Percentiles rank a stretch among this genome's conserved stretches.
These are phyloP conservation scores for Lathamus discolor DNA, from an alignment of 2,113 vertebrate genomes.

Conservation along the genomic window DNA sequence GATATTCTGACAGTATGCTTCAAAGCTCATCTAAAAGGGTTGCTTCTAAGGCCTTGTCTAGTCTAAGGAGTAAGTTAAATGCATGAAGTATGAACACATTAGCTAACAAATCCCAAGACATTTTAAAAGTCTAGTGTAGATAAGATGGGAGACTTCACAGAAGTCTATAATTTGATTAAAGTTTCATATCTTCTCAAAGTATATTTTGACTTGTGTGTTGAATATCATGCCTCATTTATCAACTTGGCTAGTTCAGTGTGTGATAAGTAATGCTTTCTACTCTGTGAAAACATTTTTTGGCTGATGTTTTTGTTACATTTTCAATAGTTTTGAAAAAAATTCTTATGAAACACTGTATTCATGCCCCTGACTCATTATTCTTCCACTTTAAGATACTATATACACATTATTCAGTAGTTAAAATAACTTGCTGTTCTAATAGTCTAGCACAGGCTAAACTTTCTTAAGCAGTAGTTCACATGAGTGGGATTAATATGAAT, in stretches of 20 bases:
- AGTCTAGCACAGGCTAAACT: neutral
- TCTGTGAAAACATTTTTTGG: neutral
- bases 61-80: neutral
- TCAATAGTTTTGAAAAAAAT: neutral
- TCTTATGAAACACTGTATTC: neutral
- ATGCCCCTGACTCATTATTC: neutral
- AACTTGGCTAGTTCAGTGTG: fast-evolving
- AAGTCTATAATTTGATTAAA: neutral
- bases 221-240: neutral
- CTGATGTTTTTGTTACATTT: neutral
- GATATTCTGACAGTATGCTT: neutral
- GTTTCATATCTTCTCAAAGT: neutral
- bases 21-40: neutral
- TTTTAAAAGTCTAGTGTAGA: neutral
- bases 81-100: neutral
- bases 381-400: neutral
- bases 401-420: neutral
- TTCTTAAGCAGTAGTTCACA: neutral
- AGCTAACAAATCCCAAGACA: neutral
- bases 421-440: neutral
- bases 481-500: neutral
- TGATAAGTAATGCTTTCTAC: neutral
- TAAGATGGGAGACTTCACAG: neutral
- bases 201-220: neutral
- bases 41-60: neutral